Evolutionary conservation across 1,140 invertebrate species (phyloP), one percentile per base, ranked within the genome.

Genomic region (Myzus persicae): DNA sequence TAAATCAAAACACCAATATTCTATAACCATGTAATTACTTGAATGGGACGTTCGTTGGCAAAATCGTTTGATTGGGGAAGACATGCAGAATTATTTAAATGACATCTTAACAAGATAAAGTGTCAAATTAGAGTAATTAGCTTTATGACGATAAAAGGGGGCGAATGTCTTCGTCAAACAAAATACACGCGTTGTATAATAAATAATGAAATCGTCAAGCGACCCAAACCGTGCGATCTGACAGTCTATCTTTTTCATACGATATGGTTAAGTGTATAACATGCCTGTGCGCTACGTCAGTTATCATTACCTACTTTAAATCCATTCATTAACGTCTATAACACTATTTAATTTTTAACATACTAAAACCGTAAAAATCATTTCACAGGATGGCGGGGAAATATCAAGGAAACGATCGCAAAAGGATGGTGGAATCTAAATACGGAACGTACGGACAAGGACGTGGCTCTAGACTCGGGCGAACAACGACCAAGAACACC

Each of bases 351-450:
- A 46, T 46, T 76, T 81, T 46, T 59, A 46, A 46, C 38, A 18
- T 24, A 44, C 31, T 81, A 36, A 76, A 48, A 46, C 31, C 9
- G 22, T 18, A 82, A 11, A 59, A 67, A 31, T n/a, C 20, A 36
- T 82, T 91, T n/a, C 14, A 20, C 76, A 93, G 91, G 91, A 84
- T 93, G 91, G 91, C 91, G 91, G 91, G 91, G 91, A 38, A 93
- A 93, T n/a, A 93, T 93, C 91, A 93, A 93, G 46, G 91, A 93
- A 48, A 93, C 91, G n/a, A 93, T 93, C n/a, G 91, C 91, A 24
- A 92, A 92, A 54, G 91, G 91, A 31, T 92, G 91, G 91, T 92
- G 91, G 91, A 92, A 36, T 84, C 36, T 92, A 42, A 92, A 92
- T 59, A 92, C 91, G 36, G 91, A 92, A 84, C 42, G 91, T 4